Conservation (phyloP, 2,888 invertebrate genomes). For the Rhagonycha lutea region DNA sequence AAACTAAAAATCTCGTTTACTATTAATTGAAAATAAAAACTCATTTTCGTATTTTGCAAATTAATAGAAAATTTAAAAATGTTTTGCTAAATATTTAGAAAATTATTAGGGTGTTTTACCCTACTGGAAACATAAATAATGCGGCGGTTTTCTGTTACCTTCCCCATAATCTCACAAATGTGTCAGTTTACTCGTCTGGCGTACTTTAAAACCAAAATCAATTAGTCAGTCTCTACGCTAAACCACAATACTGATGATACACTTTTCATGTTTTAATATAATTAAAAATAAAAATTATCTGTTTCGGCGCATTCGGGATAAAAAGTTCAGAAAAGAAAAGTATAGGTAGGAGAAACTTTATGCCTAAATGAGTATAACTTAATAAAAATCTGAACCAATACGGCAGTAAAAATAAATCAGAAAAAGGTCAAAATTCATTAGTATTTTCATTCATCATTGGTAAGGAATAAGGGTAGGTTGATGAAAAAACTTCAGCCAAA, state of each 20-base stretch:
- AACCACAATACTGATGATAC: neutral
- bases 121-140: neutral
- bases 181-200: neutral
- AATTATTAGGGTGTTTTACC: neutral
- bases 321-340: neutral
- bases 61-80: neutral
- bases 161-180: neutral
- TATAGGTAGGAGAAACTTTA: neutral
- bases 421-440: neutral
- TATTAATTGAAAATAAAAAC: neutral
- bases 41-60: neutral
- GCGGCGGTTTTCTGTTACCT: neutral
- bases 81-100: neutral
- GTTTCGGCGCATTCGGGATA: too few relatives aligned
- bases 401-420: neutral
- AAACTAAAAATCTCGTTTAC: neutral
- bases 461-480: neutral
- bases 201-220: neutral
- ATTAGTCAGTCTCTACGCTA: neutral
- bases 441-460: neutral
- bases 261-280: neutral
- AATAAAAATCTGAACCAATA: neutral
- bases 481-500: neutral
- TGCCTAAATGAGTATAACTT: neutral
- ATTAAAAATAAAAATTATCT: neutral